These are phyloP conservation scores for Pipa parva DNA, from an alignment of 2,113 vertebrate species.

Conservation along the genomic window DNA sequence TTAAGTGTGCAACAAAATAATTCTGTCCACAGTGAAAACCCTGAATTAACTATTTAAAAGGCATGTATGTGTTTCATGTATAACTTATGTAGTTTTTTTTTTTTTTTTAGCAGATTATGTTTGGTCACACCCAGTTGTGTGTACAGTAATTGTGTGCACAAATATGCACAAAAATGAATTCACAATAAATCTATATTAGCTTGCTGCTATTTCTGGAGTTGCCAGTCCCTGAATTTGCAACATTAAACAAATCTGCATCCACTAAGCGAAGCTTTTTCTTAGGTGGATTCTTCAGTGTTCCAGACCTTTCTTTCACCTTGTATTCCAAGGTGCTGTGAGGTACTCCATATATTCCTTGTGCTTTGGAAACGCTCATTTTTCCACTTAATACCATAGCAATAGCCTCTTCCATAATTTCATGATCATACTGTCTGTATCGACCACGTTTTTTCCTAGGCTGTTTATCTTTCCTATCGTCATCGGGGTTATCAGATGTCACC, in stretches of 20 bases:
- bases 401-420: slow-evolving; percentile 96
- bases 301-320: slow-evolving; percentile 98
- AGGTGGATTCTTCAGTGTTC: slow-evolving; percentile 94
- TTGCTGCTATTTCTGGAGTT: slow-evolving; percentile 80
- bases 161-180: slow-evolving; percentile 58
- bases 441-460: slow-evolving; percentile 96
- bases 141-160: slow-evolving; percentile 30
- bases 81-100: slow-evolving; percentile 49
- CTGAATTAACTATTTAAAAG: slow-evolving; percentile 95
- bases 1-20: slow-evolving; percentile 74
- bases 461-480: slow-evolving; percentile 89
- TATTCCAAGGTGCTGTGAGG: slow-evolving; percentile 99
- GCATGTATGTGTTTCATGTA: slow-evolving; percentile 92
- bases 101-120: slow-evolving; percentile 78
- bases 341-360: slow-evolving; percentile 96
- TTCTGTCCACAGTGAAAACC: slow-evolving; percentile 95
- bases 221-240: slow-evolving; percentile 91
- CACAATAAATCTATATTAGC: slow-evolving; percentile 80
- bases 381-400: slow-evolving; percentile 95
- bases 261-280: slow-evolving; percentile 90
- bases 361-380: slow-evolving; percentile 98
- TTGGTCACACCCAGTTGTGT: slow-evolving; percentile 52
- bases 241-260: slow-evolving; percentile 78
- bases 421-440: slow-evolving; percentile 94
- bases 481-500: slow-evolving; percentile 75